A percentile compares a stretch with the other conserved stretches of the same genome.
phyloP scores from a whole-genome alignment of 1,140 invertebrate species.

The Philotrypesis tridentata region DNA sequence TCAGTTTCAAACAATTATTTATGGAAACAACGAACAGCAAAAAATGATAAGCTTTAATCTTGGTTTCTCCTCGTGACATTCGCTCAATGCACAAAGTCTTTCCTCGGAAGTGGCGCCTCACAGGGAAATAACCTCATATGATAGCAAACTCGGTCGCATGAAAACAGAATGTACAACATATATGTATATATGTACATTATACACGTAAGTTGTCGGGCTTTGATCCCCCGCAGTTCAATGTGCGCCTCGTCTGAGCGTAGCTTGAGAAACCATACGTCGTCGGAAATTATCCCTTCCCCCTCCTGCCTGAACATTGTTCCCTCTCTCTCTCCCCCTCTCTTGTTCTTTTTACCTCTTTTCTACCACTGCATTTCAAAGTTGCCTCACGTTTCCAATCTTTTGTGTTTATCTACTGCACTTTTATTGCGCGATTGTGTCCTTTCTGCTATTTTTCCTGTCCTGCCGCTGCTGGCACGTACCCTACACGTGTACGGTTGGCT shows the following conservation, averaged over 20 bases:
- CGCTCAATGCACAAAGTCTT: background rate
- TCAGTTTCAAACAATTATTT: background rate
- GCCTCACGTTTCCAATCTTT: conserved; percentile 34
- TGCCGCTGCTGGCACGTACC: background rate
- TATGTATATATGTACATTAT: too few relatives aligned
- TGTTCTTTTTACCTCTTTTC: background rate
- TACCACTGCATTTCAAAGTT: background rate
- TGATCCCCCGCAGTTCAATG: background rate
- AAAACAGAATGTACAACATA: background rate
- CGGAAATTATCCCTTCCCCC: conserved; percentile 11
- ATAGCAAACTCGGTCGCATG: background rate
- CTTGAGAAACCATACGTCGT: conserved; percentile 32
- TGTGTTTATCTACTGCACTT: conserved; percentile 27
- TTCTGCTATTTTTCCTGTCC: conserved; percentile 7
- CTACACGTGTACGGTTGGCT: background rate
- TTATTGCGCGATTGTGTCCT: conserved; percentile 17
- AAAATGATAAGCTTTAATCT: background rate
- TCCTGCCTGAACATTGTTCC: background rate
- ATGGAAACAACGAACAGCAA: too few relatives aligned
- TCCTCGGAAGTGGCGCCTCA: background rate
- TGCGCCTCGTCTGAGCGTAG: background rate
- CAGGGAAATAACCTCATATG: conserved; percentile 19
- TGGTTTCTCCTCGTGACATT: background rate
- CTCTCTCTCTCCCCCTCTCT: background rate
- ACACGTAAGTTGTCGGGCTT: background rate